Percentiles rank a stretch among this genome's conserved stretches.
Evolutionary conservation across 2,888 invertebrate species (phyloP).

Genomic region (Tenthredo livida): DNA sequence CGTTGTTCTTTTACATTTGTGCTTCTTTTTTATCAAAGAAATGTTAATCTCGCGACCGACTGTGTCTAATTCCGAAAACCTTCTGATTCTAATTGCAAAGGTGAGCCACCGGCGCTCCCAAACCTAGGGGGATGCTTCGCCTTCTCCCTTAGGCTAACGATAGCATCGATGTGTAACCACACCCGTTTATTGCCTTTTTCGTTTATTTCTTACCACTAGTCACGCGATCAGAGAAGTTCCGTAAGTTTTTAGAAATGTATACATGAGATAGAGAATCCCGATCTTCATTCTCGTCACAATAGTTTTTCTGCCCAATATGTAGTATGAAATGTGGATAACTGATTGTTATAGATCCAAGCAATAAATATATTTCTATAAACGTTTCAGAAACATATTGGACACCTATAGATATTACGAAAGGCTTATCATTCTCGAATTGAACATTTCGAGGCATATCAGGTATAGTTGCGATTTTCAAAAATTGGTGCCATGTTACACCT

Average conservation of each 20-base stretch:
- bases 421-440: too few relatives aligned
- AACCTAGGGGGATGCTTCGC: conserved; percentile 25
- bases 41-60: not conserved
- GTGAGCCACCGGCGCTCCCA: conserved; percentile 49
- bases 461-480: not conserved
- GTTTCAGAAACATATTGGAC: too few relatives aligned
- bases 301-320: not conserved
- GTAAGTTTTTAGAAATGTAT: not conserved
- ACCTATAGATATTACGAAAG: too few relatives aligned
- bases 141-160: conserved; percentile 42
- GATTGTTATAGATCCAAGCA: too few relatives aligned
- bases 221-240: conserved; percentile 21
- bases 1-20: not conserved
- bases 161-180: conserved; percentile 48
- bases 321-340: not conserved
- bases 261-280: not conserved
- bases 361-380: too few relatives aligned
- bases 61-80: conserved; percentile 45
- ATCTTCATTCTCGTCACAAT: not conserved
- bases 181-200: conserved; percentile 38
- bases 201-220: conserved; percentile 3
- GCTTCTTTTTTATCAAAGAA: not conserved
- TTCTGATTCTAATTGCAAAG: conserved; percentile 45
- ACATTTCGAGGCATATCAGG: not conserved
- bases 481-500: not conserved